A percentile compares a stretch with the other conserved stretches of the same genome.
Conservation (phyloP, 2,888 invertebrate species). For the Ptychoptera albimana region DNA sequence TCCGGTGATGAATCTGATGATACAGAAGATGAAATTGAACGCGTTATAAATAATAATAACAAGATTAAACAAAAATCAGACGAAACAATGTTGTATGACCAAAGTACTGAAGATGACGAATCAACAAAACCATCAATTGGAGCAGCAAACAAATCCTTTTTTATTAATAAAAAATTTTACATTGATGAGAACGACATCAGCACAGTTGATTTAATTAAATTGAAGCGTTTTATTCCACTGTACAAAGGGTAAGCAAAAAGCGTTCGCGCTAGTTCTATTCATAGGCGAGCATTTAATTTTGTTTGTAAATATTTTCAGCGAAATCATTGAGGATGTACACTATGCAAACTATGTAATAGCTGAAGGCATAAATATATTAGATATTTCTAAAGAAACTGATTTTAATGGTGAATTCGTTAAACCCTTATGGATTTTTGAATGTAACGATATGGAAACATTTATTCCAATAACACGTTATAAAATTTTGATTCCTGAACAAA, state of each 20-base stretch:
- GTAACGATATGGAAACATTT: conserved; percentile 14
- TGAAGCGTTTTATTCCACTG: conserved; percentile 11
- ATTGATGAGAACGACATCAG: conserved; percentile 12
- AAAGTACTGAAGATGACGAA: neutral
- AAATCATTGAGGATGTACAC: conserved; percentile 3
- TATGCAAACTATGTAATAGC: conserved; percentile 13
- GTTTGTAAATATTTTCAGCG: no score
- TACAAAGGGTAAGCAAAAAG: conserved; percentile 11
- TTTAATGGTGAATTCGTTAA: conserved; percentile 13
- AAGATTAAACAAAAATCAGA: neutral
- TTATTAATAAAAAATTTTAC: conserved; percentile 12
- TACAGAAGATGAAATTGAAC: conserved; percentile 27
- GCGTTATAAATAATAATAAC: conserved; percentile 9
- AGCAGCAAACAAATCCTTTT: conserved; percentile 8
- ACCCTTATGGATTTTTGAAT: conserved; percentile 17
- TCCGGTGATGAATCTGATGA: conserved; percentile 18
- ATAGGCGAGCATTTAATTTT: no score
- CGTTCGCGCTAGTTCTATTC: no score
- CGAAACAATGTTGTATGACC: neutral
- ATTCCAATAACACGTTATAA: conserved; percentile 15
- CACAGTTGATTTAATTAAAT: conserved; percentile 11
- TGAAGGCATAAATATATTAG: conserved; percentile 5
- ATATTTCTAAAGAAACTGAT: conserved; percentile 7
- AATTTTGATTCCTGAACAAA: neutral
- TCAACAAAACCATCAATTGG: neutral